Base-by-base conservation (phyloP, 2,797 vertebrate species). In the Siniperca obscura region DNA sequence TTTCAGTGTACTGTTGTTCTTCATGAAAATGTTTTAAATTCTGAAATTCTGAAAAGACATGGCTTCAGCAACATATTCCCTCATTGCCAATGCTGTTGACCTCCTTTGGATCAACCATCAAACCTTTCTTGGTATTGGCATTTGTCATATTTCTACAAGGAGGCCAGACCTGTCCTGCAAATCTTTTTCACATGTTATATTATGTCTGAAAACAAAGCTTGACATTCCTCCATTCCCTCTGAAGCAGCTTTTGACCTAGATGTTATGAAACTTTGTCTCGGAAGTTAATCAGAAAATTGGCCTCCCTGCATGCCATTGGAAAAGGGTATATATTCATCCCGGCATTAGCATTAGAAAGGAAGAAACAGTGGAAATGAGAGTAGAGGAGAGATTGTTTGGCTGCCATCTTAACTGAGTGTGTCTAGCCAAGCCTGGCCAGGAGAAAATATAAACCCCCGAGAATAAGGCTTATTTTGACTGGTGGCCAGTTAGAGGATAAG, bases 261-360 rank as follows among this genome's bases (percentile, higher is more conserved):
- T 94, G 91, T 87, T 89, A 78, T 86, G 83, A 92, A 93, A 94
- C 90, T 92, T 94, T 90, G 92, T 94, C 85, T 87, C 74, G 25
- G 76, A 88, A 88, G 86, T 92, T 91, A 91, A 94, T 94, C 93
- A 89, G 86, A 93, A 91, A 90, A 91, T 86, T 94, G 92, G 91
- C 93, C 84, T 79, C 78, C 81, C 83, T 87, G 80, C 79, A 89
- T 88, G 87, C 90, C 77, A 89, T 83, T 70, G 83, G 88, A 91
- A 90, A 89, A 75, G 83, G 85, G 87, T 75, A 88, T 89, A 89
- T 91, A 93, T 92, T 89, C 89, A 93, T 92, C 90, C 91, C 87
- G 82, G 91, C 90, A 94, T 95, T 95, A 94, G 92, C 93, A 95
- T 95, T 86, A 94, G 89, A 95, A 94, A 94, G 81, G 88, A 88